Evolutionary conservation across 1,140 invertebrate genomes (phyloP).

Genomic region (Asobara japonica): DNA sequence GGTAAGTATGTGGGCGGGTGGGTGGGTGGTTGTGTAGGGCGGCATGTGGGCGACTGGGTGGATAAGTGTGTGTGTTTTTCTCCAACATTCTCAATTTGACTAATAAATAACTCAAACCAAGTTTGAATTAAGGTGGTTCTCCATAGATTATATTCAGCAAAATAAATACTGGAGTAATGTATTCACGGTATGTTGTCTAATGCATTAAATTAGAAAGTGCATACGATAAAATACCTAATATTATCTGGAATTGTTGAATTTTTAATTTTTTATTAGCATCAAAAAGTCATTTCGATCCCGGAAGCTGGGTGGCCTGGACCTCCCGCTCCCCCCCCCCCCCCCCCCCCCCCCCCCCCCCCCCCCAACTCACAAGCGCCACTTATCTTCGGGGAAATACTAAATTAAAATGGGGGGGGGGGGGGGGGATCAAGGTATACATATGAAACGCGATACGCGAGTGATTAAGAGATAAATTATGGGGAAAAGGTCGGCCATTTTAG

Average conservation of each 20-base stretch:
- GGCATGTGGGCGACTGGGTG: too few species aligned
- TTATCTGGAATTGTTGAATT: background rate
- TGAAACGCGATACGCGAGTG: background rate
- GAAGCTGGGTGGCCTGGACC: background rate
- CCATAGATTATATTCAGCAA: too few species aligned
- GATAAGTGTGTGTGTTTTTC: too few species aligned
- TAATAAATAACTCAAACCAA: too few species aligned
- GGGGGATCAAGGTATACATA: background rate
- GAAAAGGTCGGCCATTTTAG: background rate
- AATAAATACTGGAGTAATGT: too few species aligned
- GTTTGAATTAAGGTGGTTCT: too few species aligned
- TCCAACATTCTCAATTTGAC: too few species aligned
- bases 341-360: too few species aligned
- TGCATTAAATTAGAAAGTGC: background rate
- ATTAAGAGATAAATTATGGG: conserved; percentile 1
- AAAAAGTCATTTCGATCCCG: background rate
- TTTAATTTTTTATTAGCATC: background rate
- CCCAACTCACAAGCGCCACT: background rate
- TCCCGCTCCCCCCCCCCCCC: too few species aligned
- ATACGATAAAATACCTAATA: background rate
- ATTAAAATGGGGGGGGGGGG: background rate
- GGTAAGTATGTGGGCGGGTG: too few species aligned
- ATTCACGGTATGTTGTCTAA: background rate
- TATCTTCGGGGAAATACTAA: background rate
- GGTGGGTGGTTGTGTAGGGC: too few species aligned